Evolutionary conservation across 2,888 invertebrate genomes (phyloP).

Genomic region (Leucoptera coffeella): DNA sequence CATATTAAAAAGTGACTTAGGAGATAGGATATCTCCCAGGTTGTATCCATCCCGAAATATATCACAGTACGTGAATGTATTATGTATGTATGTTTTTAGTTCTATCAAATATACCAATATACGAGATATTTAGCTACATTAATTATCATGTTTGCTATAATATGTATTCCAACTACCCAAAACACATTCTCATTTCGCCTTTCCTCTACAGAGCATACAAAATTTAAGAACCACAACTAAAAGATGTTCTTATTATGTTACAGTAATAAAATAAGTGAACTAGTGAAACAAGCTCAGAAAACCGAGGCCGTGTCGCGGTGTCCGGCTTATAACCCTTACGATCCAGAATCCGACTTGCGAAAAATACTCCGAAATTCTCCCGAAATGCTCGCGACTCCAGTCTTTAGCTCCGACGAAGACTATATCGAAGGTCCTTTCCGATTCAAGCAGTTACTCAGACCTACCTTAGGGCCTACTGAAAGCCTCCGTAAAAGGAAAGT

Average conservation of each 20-base stretch:
- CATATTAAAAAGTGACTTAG: too few species aligned
- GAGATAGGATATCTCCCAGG: too few species aligned
- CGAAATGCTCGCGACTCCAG: conserved; percentile 37
- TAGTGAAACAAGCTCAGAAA: conserved; percentile 34
- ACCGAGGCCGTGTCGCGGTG: conserved; percentile 25
- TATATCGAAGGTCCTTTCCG: conserved; percentile 62
- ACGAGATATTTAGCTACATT: too few species aligned
- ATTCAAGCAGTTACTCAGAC: conserved; percentile 59
- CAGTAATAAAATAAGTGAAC: conserved; percentile 46
- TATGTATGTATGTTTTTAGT: too few species aligned
- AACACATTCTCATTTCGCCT: too few species aligned
- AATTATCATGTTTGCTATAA: too few species aligned
- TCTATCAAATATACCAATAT: too few species aligned
- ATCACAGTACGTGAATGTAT: too few species aligned
- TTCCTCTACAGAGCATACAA: too few species aligned
- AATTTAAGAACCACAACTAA: too few species aligned
- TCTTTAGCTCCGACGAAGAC: conserved; percentile 43
- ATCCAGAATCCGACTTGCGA: conserved; percentile 38
- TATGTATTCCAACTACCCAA: too few species aligned
- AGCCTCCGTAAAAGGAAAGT: conserved; percentile 61
- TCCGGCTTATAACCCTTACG: conserved; percentile 14
- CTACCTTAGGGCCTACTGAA: conserved; percentile 63
- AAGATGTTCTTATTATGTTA: conserved; percentile 5
- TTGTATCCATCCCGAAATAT: too few species aligned
- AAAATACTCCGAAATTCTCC: conserved; percentile 42